Percentiles rank a stretch among this genome's conserved stretches.
Evolutionary conservation across 1,140 invertebrate species (phyloP).

Genomic region (Pollicipes pollicipes): DNA sequence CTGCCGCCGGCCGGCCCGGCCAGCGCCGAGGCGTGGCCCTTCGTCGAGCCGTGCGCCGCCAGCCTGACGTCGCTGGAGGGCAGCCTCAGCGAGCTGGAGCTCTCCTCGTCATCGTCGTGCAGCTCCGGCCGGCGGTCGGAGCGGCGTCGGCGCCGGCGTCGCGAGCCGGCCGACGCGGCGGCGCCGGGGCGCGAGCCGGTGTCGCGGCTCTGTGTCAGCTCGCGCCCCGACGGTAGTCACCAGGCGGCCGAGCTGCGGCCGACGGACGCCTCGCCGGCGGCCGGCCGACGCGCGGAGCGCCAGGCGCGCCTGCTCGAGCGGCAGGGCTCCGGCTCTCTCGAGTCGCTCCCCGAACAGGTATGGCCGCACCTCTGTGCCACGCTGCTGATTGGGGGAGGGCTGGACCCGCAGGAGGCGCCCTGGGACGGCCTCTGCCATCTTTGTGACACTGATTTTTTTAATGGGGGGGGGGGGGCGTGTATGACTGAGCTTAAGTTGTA

Average conservation of each 20-base stretch:
- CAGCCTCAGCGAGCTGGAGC: not conserved
- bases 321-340: not conserved
- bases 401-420: too few relatives aligned
- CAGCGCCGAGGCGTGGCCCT: slow-evolving; percentile 4
- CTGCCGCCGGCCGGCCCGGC: not conserved
- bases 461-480: too few relatives aligned
- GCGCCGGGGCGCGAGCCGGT: too few relatives aligned
- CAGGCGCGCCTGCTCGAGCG: not conserved
- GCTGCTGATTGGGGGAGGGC: too few relatives aligned
- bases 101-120: not conserved
- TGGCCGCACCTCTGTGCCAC: too few relatives aligned
- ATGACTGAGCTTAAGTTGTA: too few relatives aligned
- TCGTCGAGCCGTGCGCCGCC: not conserved
- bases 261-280: not conserved
- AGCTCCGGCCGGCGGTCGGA: not conserved
- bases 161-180: too few relatives aligned
- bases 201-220: too few relatives aligned
- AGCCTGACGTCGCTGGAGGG: not conserved
- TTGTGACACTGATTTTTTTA: too few relatives aligned
- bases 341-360: not conserved
- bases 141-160: too few relatives aligned
- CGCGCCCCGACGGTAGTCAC: not conserved
- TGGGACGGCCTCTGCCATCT: too few relatives aligned
- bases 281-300: not conserved
- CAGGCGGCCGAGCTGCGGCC: not conserved